A percentile compares a stretch with the other conserved stretches of the same genome.
Conservation (phyloP, 2,888 invertebrate genomes). For the Pterobdella sp. region DNA sequence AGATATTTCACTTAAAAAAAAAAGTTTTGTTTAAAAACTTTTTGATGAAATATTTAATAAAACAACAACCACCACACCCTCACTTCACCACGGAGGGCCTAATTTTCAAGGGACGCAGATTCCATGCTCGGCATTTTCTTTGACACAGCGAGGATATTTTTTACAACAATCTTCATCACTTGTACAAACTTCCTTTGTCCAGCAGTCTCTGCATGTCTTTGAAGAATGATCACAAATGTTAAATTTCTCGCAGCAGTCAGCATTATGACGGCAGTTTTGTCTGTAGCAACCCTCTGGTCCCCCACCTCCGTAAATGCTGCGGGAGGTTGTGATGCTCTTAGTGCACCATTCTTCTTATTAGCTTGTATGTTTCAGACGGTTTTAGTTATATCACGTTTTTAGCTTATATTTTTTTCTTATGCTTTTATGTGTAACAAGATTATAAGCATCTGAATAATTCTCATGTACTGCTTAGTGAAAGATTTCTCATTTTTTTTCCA, state of each 20-base stretch:
- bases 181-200: slow-evolving; percentile 45
- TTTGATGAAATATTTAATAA: not conserved
- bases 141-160: slow-evolving; percentile 42
- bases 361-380: too few relatives aligned
- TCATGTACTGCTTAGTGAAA: too few relatives aligned
- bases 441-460: too few relatives aligned
- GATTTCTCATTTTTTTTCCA: too few relatives aligned
- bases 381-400: too few relatives aligned
- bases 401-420: too few relatives aligned
- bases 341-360: too few relatives aligned
- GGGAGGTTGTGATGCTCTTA: not conserved
- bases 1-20: not conserved
- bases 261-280: slow-evolving; percentile 39
- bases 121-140: not conserved
- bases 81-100: too few relatives aligned
- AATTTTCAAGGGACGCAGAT: slow-evolving; percentile 1
- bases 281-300: slow-evolving; percentile 42
- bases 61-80: not conserved
- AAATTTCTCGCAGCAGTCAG: slow-evolving; percentile 44
- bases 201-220: slow-evolving; percentile 46
- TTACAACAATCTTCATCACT: slow-evolving; percentile 44
- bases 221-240: slow-evolving; percentile 45
- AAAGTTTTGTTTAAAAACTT: not conserved
- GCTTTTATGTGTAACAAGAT: too few relatives aligned
- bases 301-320: not conserved